These are phyloP conservation scores for Tricholaema leucomelas DNA, from an alignment of 2,113 vertebrate genomes.

Conservation along the genomic window DNA sequence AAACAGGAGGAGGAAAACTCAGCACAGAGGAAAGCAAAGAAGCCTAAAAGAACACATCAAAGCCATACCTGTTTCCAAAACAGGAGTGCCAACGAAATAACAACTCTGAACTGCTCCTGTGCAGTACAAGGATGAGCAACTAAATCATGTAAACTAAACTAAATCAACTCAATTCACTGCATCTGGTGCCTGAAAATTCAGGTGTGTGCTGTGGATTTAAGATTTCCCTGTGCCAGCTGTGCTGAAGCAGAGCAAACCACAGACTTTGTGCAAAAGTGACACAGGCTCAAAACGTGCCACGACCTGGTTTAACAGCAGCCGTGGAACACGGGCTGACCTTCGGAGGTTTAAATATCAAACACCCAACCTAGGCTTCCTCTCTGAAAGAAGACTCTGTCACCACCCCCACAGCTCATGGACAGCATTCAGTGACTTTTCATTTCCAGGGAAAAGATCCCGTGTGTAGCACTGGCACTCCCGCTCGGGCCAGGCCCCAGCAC, in stretches of 20 bases:
- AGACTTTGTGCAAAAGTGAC: rapidly evolving
- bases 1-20: background rate
- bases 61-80: rapidly evolving
- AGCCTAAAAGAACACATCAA: rapidly evolving
- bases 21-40: background rate
- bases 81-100: background rate
- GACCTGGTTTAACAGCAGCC: background rate
- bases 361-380: rapidly evolving
- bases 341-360: too few relatives aligned
- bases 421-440: rapidly evolving
- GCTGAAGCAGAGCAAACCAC: rapidly evolving
- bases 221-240: rapidly evolving
- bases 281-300: rapidly evolving
- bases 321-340: rapidly evolving
- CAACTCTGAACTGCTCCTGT: rapidly evolving
- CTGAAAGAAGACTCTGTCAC: rapidly evolving
- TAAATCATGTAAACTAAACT: too few relatives aligned
- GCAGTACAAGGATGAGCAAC: background rate
- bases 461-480: rapidly evolving
- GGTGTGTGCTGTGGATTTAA: rapidly evolving
- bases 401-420: rapidly evolving
- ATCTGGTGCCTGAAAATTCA: rapidly evolving
- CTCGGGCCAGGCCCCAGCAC: too few relatives aligned
- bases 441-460: background rate
- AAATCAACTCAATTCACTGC: too few relatives aligned